Conservation (phyloP, 2,888 invertebrate genomes). For the Andricus quercusramuli region DNA sequence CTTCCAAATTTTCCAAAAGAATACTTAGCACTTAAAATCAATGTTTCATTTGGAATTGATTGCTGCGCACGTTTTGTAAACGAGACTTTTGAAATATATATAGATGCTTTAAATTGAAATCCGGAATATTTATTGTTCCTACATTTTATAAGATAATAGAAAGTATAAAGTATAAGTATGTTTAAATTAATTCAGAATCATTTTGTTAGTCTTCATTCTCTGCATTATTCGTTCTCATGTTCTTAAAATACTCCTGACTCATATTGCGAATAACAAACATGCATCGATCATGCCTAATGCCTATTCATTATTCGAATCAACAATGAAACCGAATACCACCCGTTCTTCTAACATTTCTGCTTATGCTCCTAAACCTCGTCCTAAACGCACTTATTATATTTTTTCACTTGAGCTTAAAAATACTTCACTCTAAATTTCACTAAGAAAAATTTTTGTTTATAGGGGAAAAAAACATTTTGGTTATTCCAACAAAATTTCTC, state of each 20-base stretch:
- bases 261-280: neutral
- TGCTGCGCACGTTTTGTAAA: too few species aligned
- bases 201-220: neutral
- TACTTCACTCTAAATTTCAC: neutral
- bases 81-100: too few species aligned
- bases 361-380: neutral
- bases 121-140: too few species aligned
- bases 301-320: neutral
- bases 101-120: too few species aligned
- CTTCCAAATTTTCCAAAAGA: too few species aligned
- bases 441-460: too few species aligned
- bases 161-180: neutral
- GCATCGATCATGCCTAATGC: neutral
- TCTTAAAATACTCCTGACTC: constrained; percentile 7
- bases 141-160: neutral
- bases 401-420: neutral
- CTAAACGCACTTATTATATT: neutral
- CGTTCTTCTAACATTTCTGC: neutral
- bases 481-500: too few species aligned
- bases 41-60: too few species aligned
- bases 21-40: too few species aligned
- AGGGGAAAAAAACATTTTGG: too few species aligned
- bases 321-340: neutral
- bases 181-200: neutral
- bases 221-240: neutral